phyloP scores from a whole-genome alignment of 2,888 invertebrate genomes.

The Dolichomitus sp. region DNA sequence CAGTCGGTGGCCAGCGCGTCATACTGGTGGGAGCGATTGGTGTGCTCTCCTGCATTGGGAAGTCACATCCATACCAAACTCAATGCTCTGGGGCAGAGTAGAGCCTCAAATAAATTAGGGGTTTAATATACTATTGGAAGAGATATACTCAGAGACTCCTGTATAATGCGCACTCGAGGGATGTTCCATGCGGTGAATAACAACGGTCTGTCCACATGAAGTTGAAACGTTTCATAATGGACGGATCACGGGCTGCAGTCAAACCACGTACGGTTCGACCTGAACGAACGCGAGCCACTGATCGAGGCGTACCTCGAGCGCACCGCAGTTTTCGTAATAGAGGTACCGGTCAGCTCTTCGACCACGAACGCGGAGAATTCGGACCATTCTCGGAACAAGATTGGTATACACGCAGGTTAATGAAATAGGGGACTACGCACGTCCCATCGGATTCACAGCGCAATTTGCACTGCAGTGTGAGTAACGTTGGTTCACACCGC shows the following conservation, averaged over 20 bases:
- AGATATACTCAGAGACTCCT: not conserved
- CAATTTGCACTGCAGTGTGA: not conserved
- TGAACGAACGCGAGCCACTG: slow-evolving; percentile 16
- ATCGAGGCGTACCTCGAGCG: slow-evolving; percentile 15
- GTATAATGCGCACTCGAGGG: slow-evolving; percentile 28
- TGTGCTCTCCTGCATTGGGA: slow-evolving; percentile 6
- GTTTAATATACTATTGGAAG: slow-evolving; percentile 1
- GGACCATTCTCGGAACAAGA: slow-evolving; percentile 21
- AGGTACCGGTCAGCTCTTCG: slow-evolving; percentile 6
- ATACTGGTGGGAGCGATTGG: not conserved
- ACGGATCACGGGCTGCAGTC: slow-evolving; percentile 40
- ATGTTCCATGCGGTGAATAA: slow-evolving; percentile 42
- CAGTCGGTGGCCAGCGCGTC: not conserved
- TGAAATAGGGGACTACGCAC: slow-evolving; percentile 34
- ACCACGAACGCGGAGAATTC: slow-evolving; percentile 13
- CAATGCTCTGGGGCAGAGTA: slow-evolving; percentile 3
- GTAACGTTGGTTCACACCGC: slow-evolving; percentile 26
- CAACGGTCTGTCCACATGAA: slow-evolving; percentile 30
- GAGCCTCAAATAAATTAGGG: slow-evolving; percentile 27
- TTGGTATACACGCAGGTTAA: slow-evolving; percentile 24
- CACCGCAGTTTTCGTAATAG: slow-evolving; percentile 35
- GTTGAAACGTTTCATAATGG: slow-evolving; percentile 51
- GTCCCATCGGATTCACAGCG: slow-evolving; percentile 7
- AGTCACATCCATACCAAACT: slow-evolving; percentile 1
- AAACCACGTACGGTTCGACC: slow-evolving; percentile 39